phyloP scores from a whole-genome alignment of 1,140 invertebrate genomes.

The Tetramorium parvispinum region DNA sequence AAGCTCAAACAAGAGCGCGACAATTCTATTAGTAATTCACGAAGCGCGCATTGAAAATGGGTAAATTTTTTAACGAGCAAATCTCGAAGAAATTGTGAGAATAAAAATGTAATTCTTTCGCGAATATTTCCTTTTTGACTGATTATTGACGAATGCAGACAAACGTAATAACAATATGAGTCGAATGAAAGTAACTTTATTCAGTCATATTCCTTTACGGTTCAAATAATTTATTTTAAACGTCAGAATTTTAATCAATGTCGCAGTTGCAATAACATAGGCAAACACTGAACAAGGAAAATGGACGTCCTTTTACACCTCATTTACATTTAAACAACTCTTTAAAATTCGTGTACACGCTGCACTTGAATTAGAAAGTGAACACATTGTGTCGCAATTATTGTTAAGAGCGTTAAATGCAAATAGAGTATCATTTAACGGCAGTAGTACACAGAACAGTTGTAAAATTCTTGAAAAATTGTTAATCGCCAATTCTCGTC shows the following conservation, averaged over 20 bases:
- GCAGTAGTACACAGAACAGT: constrained; percentile 34
- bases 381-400: constrained; percentile 61
- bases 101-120: constrained; percentile 18
- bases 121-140: background rate
- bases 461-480: constrained; percentile 60
- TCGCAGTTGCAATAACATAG: constrained; percentile 59
- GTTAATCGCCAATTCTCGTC: constrained; percentile 49
- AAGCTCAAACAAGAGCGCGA: constrained; percentile 1
- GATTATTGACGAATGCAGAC: constrained; percentile 12
- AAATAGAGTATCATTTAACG: constrained; percentile 61
- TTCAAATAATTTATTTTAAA: constrained; percentile 55
- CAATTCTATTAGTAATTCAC: constrained; percentile 47
- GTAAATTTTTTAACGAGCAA: constrained; percentile 32
- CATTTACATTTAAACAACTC: constrained; percentile 63
- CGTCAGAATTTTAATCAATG: constrained; percentile 60
- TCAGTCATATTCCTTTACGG: background rate
- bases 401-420: constrained; percentile 62
- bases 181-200: constrained; percentile 41
- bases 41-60: background rate
- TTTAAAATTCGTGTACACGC: constrained; percentile 59
- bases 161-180: constrained; percentile 10
- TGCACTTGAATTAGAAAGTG: constrained; percentile 60
- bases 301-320: constrained; percentile 62
- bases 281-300: constrained; percentile 59
- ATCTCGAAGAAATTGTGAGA: constrained; percentile 21